Conservation (phyloP, 2,113 vertebrate species). For the Xyrauchen texanus region DNA sequence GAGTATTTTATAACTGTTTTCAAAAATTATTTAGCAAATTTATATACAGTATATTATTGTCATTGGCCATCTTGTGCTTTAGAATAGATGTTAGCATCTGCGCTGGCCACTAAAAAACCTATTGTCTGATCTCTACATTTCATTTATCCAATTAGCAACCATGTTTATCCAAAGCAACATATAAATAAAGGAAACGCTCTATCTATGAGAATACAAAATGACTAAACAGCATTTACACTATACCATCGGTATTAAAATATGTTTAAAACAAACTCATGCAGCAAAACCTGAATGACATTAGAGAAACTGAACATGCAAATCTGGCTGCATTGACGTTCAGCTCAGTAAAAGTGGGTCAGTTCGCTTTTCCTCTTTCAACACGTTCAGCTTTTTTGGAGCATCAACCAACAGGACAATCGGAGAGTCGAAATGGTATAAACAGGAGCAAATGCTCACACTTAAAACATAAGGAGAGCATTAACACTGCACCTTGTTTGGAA, state of each 20-base stretch:
- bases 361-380: background rate
- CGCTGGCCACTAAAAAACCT: no score
- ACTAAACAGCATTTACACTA: background rate
- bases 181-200: no score
- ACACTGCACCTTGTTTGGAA: slow-evolving; percentile 23
- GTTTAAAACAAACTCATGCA: background rate
- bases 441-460: background rate
- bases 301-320: slow-evolving; percentile 6
- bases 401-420: no score
- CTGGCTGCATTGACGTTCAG: slow-evolving; percentile 3
- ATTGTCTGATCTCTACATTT: no score
- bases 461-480: slow-evolving; percentile 26
- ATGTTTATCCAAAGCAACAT: no score
- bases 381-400: background rate
- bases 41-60: no score
- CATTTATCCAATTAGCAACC: no score
- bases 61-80: no score
- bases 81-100: no score
- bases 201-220: no score
- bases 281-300: background rate
- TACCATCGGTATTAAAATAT: background rate
- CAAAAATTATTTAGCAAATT: no score
- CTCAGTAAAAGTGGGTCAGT: slow-evolving; percentile 9
- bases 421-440: background rate
- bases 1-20: no score